Conservation (phyloP, 2,888 invertebrate species). For the Dilophus febrilis region DNA sequence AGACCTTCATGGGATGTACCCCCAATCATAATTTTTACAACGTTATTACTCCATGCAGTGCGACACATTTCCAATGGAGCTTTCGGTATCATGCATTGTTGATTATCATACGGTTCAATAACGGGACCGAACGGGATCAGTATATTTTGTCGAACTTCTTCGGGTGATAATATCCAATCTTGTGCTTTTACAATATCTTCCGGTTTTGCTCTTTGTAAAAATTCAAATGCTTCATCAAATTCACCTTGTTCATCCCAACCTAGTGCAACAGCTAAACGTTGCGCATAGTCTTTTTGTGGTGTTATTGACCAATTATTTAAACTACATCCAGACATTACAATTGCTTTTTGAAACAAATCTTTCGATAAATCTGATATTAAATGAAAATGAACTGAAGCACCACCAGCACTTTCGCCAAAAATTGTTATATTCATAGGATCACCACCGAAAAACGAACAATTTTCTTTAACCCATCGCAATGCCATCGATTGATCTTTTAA, state of each 20-base stretch:
- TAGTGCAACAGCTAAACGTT: constrained; percentile 22
- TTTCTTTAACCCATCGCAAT: constrained; percentile 33
- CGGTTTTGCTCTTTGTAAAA: constrained; percentile 23
- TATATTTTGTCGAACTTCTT: constrained; percentile 20
- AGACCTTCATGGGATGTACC: background rate
- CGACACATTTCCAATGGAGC: constrained; percentile 25
- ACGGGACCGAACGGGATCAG: constrained; percentile 24
- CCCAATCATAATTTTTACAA: constrained; percentile 1
- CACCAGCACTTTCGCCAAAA: constrained; percentile 36
- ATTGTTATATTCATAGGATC: constrained; percentile 34
- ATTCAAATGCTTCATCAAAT: constrained; percentile 23
- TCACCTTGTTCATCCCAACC: constrained; percentile 23
- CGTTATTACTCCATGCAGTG: constrained; percentile 23
- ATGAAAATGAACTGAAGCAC: constrained; percentile 30
- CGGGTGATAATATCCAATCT: constrained; percentile 21
- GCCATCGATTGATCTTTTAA: constrained; percentile 35
- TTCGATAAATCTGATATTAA: constrained; percentile 31
- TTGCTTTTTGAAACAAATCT: constrained; percentile 23
- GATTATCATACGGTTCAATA: constrained; percentile 22
- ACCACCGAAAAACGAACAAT: constrained; percentile 33
- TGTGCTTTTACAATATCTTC: constrained; percentile 23
- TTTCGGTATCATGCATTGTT: constrained; percentile 23
- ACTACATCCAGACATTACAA: constrained; percentile 24
- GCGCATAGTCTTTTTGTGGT: constrained; percentile 19
- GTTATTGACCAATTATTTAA: constrained; percentile 22